Evolutionary conservation across 2,888 invertebrate species (phyloP).

Genomic region (Encarsia formosa): DNA sequence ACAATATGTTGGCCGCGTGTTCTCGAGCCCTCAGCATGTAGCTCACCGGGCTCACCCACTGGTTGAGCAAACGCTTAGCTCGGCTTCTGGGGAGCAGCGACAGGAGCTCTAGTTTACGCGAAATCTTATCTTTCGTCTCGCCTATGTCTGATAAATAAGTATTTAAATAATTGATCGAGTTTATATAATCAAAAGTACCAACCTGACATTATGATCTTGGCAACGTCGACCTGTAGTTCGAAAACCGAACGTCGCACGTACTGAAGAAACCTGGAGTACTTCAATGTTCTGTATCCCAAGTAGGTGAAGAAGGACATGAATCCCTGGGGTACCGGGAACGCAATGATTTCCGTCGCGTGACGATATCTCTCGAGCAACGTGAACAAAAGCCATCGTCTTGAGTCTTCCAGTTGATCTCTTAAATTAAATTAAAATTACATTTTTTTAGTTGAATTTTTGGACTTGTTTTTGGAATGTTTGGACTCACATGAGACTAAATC

Average conservation of each 20-base stretch:
- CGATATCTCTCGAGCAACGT: slow-evolving; percentile 77
- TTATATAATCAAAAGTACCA: slow-evolving; percentile 30
- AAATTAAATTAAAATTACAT: slow-evolving; percentile 32
- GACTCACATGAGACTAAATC: slow-evolving; percentile 75
- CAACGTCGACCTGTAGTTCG: slow-evolving; percentile 81
- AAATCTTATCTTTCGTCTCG: slow-evolving; percentile 58
- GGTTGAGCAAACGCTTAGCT: slow-evolving; percentile 71
- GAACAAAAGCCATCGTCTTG: slow-evolving; percentile 69
- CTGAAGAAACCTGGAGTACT: slow-evolving; percentile 76
- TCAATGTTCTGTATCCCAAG: slow-evolving; percentile 74
- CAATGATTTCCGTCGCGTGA: slow-evolving; percentile 72
- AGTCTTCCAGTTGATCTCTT: slow-evolving; percentile 71
- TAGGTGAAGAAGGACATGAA: slow-evolving; percentile 87
- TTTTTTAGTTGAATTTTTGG: slow-evolving; percentile 10
- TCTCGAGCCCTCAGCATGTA: slow-evolving; percentile 75
- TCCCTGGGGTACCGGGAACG: slow-evolving; percentile 80
- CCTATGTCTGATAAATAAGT: slow-evolving; percentile 42
- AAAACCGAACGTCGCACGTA: slow-evolving; percentile 81
- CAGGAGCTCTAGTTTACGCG: slow-evolving; percentile 69
- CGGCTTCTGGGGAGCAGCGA: slow-evolving; percentile 73
- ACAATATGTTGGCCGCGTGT: slow-evolving; percentile 75
- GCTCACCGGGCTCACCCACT: slow-evolving; percentile 74
- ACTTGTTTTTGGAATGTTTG: slow-evolving; percentile 7
- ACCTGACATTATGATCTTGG: slow-evolving; percentile 80
- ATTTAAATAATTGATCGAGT: background rate